These are phyloP conservation scores for Diploptera punctata DNA, from an alignment of 2,888 invertebrate genomes.

Conservation along the genomic window DNA sequence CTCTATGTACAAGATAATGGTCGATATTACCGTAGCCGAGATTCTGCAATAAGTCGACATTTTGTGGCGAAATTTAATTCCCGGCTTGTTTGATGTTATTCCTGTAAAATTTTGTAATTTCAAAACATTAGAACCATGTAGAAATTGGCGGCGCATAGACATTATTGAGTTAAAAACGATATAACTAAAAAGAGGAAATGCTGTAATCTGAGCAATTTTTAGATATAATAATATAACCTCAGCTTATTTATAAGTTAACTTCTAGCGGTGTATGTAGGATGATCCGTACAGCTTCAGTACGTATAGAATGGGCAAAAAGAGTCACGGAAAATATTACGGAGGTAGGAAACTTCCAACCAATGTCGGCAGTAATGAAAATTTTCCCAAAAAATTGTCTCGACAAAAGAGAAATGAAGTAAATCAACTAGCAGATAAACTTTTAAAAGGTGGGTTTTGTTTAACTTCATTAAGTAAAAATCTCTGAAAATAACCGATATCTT, in stretches of 20 bases:
- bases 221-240: background rate
- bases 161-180: background rate
- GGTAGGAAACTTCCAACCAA: conserved; percentile 24
- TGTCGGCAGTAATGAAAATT: background rate
- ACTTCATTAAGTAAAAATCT: too few species aligned
- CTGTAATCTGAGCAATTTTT: conserved; percentile 1
- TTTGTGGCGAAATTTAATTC: too few species aligned
- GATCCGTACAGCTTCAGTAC: background rate
- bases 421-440: conserved; percentile 63
- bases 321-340: conserved; percentile 37
- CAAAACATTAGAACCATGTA: too few species aligned
- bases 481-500: too few species aligned
- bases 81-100: too few species aligned
- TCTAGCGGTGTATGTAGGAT: conserved; percentile 1
- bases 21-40: too few species aligned
- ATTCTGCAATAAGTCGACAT: too few species aligned
- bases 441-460: conserved; percentile 51
- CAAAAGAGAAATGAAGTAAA: conserved; percentile 64
- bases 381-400: conserved; percentile 51
- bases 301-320: conserved; percentile 40
- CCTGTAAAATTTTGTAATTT: too few species aligned
- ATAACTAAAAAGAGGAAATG: background rate
- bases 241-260: background rate
- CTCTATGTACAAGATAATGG: too few species aligned
- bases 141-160: too few species aligned